Evolutionary conservation across 2,888 invertebrate species (phyloP), one percentile per base, ranked within the genome.

Genomic region (Drosophila niveifrons): DNA sequence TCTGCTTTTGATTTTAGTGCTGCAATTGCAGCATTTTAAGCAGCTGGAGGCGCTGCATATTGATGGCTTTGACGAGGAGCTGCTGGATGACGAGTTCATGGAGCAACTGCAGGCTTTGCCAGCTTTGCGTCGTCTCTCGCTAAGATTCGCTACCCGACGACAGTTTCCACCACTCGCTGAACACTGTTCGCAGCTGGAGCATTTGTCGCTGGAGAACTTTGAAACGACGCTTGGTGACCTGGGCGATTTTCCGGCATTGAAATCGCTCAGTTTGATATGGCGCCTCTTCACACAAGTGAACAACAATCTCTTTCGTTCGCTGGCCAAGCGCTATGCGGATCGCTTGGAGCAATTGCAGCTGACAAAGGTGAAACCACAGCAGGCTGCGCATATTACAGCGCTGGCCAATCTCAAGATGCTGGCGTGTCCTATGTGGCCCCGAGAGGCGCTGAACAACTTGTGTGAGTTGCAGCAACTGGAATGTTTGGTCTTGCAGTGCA

Each of bases 181-280:
- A 0, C 34, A 66, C 29, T 85, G 85, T 10, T 65, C 72, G 0
- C 46, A 29, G 4, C 23, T 82, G 41, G 73, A 79, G 47, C 72
- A 82, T 13, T 43, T 82, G 10, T 73, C 86, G 8, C 17, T 82
- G 23, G 73, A 88, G 8, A 85, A 82, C 55, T 88, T 88, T 44
- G 61, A 79, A n/a, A 36, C 50, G 2, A 51, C 47, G 6, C 18
- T 67, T 1, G n/a, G 2, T 2, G 76, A 82, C 31, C 0, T 82
- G 10, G 82, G 88, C 0, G 56, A 79, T 0, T 82, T 85, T 18
- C 53, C 57, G 0, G 11, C 57, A 0, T 51, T 82, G 0, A 67
- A 64, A 29, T 79, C 88, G 0, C 39, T 82, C 10, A 63, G 70
- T 4, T 56, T 88, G 23, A 53, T 70, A 28, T 72, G 59, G 61